Base-by-base conservation (phyloP, 2,888 invertebrate genomes). In the Leptopilina drosophilae region DNA sequence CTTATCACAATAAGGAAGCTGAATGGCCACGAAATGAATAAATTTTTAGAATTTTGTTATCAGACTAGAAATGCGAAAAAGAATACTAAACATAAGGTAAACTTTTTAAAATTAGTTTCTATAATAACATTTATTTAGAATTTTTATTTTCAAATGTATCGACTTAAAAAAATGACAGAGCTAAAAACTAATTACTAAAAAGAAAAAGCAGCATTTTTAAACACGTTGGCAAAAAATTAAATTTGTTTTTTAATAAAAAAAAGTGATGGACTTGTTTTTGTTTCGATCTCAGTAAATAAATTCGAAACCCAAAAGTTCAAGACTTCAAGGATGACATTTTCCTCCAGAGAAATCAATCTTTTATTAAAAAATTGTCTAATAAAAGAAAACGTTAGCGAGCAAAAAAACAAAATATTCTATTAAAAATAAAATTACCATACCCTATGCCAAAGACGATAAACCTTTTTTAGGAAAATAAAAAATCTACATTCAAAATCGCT, bases 251-350 rank as follows among this genome's bases (percentile, higher is more conserved):
- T n/a, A 59, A 59, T 59, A 59, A 5, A 59, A 4, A 59, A 12
- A n/a, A 5, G 7, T 59, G 33, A 59, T 5, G 15, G 59, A 14
- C 14, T 15, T 12, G 12, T 14, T 26, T 53, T 20, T 26, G 56
- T 73, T 73, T 73, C 73, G 56, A 73, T 53, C 56, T 56, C 73
- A 53, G 73, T n/a, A 59, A 56, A 73, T 73, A 73, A 53, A 73
- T 73, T 73, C 73, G 73, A 73, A 73, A 56, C 56, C n/a, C 26
- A 12, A 26, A 9, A 33, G 11, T 33, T 33, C 5, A 56, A 53
- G 53, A 33, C 6, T 33, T 33, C 5, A 56, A 53, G 53, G 5
- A 73, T 26, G 9, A 40, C 26, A 14, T 67, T 53, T 40, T 33
- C n/a, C 7, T n/a, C 6, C 40, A 2, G 53, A 49, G 46, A 69